Percentiles rank a stretch among this genome's conserved stretches.
Evolutionary conservation across 1,140 invertebrate species (phyloP).

Genomic region (Adoxophyes honmai): DNA sequence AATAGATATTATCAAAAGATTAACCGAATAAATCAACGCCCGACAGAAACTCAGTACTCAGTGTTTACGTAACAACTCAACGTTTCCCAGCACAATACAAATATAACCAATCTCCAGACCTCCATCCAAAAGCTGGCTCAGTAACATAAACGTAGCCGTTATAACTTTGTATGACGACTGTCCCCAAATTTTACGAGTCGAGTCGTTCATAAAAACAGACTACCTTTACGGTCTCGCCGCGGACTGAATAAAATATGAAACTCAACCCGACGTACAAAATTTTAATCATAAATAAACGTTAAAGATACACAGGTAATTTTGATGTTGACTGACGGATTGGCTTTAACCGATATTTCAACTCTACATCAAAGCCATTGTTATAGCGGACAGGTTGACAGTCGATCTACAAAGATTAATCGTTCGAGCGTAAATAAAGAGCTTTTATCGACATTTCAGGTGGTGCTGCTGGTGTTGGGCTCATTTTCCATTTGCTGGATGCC

Average conservation of each 20-base stretch:
- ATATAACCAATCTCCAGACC: neutral
- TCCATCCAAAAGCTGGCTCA: neutral
- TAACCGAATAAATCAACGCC: no score
- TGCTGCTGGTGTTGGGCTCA: constrained; percentile 84
- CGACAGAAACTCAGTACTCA: no score
- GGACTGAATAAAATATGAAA: neutral
- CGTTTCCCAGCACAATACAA: no score
- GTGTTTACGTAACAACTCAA: no score
- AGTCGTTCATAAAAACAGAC: constrained; percentile 11
- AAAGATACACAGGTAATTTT: no score
- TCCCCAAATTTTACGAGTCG: constrained; percentile 15
- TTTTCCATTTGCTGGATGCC: constrained; percentile 88
- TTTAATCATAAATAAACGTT: neutral
- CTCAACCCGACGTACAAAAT: neutral
- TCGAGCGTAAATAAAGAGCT: neutral
- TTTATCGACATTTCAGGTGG: constrained; percentile 78
- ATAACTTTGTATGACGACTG: neutral
- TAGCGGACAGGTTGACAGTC: constrained; percentile 10
- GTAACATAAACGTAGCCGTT: constrained; percentile 9
- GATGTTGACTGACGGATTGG: neutral
- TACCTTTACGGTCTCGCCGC: constrained; percentile 1
- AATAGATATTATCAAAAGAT: no score
- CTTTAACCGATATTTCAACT: constrained; percentile 3
- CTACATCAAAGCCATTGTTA: constrained; percentile 4
- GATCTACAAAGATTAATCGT: neutral